phyloP scores from a whole-genome alignment of 2,113 vertebrate species.

The Hystrix brachyura region DNA sequence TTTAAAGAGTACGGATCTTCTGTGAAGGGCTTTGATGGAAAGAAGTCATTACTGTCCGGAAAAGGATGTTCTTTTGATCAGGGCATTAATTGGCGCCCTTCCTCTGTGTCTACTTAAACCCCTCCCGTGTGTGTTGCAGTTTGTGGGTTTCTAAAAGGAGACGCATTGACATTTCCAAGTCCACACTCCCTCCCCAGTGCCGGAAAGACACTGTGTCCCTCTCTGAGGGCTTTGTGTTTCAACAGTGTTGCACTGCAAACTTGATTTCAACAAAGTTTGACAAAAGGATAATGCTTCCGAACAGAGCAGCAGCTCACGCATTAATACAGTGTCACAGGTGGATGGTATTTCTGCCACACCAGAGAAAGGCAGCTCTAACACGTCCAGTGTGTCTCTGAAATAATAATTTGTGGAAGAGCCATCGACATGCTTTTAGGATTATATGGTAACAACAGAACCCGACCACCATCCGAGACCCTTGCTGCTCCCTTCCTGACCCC shows the following conservation, averaged over 20 bases:
- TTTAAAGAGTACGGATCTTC: background rate
- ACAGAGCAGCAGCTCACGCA: fast-evolving
- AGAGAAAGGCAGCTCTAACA: background rate
- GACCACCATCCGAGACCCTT: background rate
- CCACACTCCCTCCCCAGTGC: background rate
- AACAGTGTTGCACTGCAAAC: background rate
- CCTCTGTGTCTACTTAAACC: background rate
- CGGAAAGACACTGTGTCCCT: fast-evolving
- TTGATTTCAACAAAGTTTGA: background rate
- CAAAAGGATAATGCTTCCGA: background rate
- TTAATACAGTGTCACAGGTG: fast-evolving
- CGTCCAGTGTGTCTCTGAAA: background rate
- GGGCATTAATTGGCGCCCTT: constrained; percentile 52
- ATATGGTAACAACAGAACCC: fast-evolving
- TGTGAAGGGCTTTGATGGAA: constrained; percentile 70
- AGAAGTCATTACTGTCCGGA: constrained; percentile 57
- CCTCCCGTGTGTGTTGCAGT: fast-evolving
- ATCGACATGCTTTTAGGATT: background rate
- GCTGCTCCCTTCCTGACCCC: background rate
- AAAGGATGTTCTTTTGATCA: constrained; percentile 47
- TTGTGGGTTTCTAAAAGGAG: background rate
- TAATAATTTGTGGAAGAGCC: background rate
- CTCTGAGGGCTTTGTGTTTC: background rate
- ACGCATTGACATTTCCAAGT: background rate
- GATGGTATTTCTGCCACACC: background rate